phyloP scores from a whole-genome alignment of 2,888 invertebrate genomes.

The Dioctria linearis region DNA sequence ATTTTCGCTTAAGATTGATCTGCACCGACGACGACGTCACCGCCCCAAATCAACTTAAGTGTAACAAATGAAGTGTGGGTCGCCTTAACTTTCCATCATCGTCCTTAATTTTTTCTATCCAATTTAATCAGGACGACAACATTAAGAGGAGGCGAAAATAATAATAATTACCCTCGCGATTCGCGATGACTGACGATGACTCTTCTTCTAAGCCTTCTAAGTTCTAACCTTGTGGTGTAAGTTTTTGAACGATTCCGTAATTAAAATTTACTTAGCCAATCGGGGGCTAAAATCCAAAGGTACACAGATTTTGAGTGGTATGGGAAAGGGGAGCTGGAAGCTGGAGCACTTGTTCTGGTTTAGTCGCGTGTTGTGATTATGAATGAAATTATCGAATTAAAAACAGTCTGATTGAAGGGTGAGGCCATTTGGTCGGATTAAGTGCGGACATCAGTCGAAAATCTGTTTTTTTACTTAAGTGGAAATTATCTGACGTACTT shows the following conservation, averaged over 20 bases:
- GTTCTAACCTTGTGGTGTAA: not conserved
- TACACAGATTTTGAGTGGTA: not conserved
- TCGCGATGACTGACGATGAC: not conserved
- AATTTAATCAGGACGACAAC: no score
- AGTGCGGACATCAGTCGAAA: constrained; percentile 12
- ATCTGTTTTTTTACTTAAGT: constrained; percentile 26
- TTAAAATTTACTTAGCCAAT: constrained; percentile 16
- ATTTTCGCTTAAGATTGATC: constrained; percentile 7
- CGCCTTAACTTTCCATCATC: no score
- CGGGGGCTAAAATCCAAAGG: not conserved
- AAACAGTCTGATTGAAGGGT: not conserved
- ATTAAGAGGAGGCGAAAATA: no score
- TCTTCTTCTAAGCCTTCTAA: no score
- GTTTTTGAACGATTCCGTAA: not conserved
- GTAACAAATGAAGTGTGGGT: not conserved
- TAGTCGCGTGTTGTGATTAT: constrained; percentile 16
- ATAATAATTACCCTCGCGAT: not conserved
- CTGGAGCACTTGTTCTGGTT: no score
- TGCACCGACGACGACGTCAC: not conserved
- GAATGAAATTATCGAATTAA: constrained; percentile 27
- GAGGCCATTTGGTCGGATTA: constrained; percentile 31
- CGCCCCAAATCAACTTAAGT: not conserved
- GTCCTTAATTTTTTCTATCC: no score
- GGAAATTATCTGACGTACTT: constrained; percentile 5
- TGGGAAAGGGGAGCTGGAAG: no score